phyloP scores from a whole-genome alignment of 2,888 invertebrate genomes.

The Nephrotoma guestfalica region DNA sequence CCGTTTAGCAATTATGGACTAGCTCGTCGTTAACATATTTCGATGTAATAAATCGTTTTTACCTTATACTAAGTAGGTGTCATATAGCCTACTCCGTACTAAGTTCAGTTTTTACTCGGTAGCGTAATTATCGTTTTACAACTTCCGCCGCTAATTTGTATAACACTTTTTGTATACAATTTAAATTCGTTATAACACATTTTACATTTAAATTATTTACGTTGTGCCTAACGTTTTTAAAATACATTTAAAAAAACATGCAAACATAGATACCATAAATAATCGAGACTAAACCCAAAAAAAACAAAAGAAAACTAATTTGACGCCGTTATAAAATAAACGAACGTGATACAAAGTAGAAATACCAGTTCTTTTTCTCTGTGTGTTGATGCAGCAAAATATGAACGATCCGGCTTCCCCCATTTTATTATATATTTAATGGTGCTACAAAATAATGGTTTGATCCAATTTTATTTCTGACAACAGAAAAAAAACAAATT shows the following conservation, averaged over 20 bases:
- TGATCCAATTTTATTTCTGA: neutral
- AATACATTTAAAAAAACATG: neutral
- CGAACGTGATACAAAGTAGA: neutral
- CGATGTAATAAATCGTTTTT: too few species aligned
- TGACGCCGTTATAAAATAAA: neutral
- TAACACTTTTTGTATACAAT: neutral
- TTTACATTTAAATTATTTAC: neutral
- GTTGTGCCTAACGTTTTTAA: neutral
- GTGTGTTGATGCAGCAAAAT: neutral
- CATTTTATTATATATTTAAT: neutral
- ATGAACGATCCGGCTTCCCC: neutral
- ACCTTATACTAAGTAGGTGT: neutral
- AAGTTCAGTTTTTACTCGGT: neutral
- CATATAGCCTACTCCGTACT: neutral
- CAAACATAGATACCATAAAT: neutral
- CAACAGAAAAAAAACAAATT: neutral
- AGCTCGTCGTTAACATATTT: too few species aligned
- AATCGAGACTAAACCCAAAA: neutral
- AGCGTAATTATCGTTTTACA: neutral
- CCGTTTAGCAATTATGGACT: too few species aligned
- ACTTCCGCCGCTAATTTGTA: neutral
- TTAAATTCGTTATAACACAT: neutral
- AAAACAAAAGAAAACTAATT: neutral
- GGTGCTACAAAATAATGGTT: neutral
- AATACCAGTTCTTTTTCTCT: neutral